phyloP scores from a whole-genome alignment of 2,888 invertebrate genomes.

The Phyllotreta striolata region DNA sequence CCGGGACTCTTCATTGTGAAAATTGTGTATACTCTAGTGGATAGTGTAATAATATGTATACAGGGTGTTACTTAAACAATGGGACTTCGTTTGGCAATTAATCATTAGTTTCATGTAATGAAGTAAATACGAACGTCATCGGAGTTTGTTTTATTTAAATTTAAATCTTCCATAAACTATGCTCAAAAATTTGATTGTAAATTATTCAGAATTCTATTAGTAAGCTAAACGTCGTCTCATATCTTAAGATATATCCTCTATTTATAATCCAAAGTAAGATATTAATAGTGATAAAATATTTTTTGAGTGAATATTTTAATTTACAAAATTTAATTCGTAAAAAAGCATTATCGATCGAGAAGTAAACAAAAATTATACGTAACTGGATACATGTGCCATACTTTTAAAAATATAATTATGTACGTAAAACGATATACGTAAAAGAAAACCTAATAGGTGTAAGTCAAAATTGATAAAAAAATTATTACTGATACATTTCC shows the following conservation, averaged over 20 bases:
- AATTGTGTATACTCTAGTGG: slow-evolving; percentile 60
- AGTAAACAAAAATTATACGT: slow-evolving; percentile 44
- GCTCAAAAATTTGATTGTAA: background rate
- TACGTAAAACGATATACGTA: slow-evolving; percentile 54
- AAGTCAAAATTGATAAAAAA: slow-evolving; percentile 45
- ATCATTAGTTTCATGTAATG: background rate
- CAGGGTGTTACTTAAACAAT: slow-evolving; percentile 39
- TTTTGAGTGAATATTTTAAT: slow-evolving; percentile 49
- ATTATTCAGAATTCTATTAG: background rate
- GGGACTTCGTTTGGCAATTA: slow-evolving; percentile 40
- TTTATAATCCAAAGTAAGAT: slow-evolving; percentile 58
- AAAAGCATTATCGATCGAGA: slow-evolving; percentile 33
- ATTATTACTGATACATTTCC: slow-evolving; percentile 33
- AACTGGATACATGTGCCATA: slow-evolving; percentile 54
- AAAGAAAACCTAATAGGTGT: slow-evolving; percentile 52
- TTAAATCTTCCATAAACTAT: background rate
- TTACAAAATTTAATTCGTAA: slow-evolving; percentile 44
- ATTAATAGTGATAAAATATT: slow-evolving; percentile 51
- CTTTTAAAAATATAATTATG: slow-evolving; percentile 39
- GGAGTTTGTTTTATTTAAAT: no score
- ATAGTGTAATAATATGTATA: slow-evolving; percentile 54
- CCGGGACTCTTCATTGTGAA: slow-evolving; percentile 54
- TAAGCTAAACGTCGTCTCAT: slow-evolving; percentile 10
- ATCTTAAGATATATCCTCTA: slow-evolving; percentile 50
- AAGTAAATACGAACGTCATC: background rate